phyloP scores from a whole-genome alignment of 2,888 invertebrate species.

The Scelioninae gen. 2 region DNA sequence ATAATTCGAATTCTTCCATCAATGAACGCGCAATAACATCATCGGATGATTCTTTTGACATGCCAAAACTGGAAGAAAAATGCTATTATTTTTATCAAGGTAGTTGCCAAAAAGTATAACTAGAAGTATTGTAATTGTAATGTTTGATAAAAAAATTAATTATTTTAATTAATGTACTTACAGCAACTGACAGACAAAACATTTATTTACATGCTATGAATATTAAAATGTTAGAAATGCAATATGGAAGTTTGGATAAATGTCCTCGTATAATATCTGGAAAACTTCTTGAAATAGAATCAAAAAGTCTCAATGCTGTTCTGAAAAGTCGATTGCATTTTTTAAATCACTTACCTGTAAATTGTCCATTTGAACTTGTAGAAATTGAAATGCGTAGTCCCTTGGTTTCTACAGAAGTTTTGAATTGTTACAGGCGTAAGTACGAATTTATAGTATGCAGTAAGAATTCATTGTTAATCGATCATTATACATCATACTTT shows the following conservation, averaged over 20 bases:
- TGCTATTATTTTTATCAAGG: constrained; percentile 91
- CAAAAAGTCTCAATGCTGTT: constrained; percentile 89
- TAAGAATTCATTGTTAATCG: too few species aligned
- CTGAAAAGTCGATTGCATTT: constrained; percentile 85
- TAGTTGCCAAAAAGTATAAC: constrained; percentile 70
- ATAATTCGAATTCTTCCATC: too few species aligned
- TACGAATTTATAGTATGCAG: constrained; percentile 11
- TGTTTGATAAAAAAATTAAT: background rate
- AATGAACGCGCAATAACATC: constrained; percentile 22
- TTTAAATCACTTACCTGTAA: constrained; percentile 90
- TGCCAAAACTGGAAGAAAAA: constrained; percentile 74
- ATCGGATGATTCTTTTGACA: constrained; percentile 32
- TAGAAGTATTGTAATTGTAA: background rate
- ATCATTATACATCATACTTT: too few species aligned
- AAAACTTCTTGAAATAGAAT: constrained; percentile 90
- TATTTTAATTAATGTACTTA: constrained; percentile 24
- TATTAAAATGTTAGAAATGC: constrained; percentile 89
- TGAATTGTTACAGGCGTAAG: constrained; percentile 83
- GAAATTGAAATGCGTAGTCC: constrained; percentile 89
- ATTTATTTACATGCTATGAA: constrained; percentile 94
- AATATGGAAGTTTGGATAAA: constrained; percentile 88
- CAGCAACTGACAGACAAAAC: constrained; percentile 93
- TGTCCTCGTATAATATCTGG: constrained; percentile 86
- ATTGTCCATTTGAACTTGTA: constrained; percentile 92
- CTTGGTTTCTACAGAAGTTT: constrained; percentile 81